A percentile compares a stretch with the other conserved stretches of the same genome.
Conservation (phyloP, 1,140 invertebrate species). For the Phortica variegata region DNA sequence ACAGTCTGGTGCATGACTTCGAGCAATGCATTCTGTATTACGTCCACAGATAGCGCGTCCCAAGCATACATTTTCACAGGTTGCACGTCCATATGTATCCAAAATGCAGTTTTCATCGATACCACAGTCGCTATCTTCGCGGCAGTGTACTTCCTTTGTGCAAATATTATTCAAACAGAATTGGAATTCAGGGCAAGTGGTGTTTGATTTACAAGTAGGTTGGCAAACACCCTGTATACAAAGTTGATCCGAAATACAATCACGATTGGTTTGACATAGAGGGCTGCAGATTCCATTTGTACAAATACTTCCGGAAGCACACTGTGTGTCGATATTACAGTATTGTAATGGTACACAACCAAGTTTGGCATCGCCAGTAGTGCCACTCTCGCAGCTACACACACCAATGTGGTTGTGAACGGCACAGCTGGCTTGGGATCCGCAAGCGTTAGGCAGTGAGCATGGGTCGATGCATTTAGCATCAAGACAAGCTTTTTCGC, state of each 20-base stretch:
- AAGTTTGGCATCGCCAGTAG: constrained; percentile 80
- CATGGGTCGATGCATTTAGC: constrained; percentile 81
- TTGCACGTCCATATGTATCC: constrained; percentile 69
- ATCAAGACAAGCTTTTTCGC: constrained; percentile 72
- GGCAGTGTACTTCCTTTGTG: constrained; percentile 75
- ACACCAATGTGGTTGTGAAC: constrained; percentile 73
- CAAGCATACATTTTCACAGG: constrained; percentile 72
- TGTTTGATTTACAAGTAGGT: constrained; percentile 74
- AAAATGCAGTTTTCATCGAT: constrained; percentile 68
- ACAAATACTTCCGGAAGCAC: constrained; percentile 77
- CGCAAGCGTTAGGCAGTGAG: constrained; percentile 76
- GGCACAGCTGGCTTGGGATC: constrained; percentile 73
- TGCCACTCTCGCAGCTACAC: constrained; percentile 78
- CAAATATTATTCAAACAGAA: constrained; percentile 81
- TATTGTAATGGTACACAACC: constrained; percentile 79
- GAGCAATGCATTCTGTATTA: constrained; percentile 74
- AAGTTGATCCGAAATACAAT: constrained; percentile 78
- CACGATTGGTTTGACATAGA: constrained; percentile 72
- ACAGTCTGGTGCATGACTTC: constrained; percentile 72
- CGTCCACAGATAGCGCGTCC: constrained; percentile 71
- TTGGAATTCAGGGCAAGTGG: constrained; percentile 77
- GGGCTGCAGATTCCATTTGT: constrained; percentile 78
- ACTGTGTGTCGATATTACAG: constrained; percentile 75
- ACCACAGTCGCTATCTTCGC: constrained; percentile 68
- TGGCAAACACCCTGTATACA: constrained; percentile 79